Conservation (phyloP, 2,888 invertebrate genomes). For the Dryococelus australis region DNA sequence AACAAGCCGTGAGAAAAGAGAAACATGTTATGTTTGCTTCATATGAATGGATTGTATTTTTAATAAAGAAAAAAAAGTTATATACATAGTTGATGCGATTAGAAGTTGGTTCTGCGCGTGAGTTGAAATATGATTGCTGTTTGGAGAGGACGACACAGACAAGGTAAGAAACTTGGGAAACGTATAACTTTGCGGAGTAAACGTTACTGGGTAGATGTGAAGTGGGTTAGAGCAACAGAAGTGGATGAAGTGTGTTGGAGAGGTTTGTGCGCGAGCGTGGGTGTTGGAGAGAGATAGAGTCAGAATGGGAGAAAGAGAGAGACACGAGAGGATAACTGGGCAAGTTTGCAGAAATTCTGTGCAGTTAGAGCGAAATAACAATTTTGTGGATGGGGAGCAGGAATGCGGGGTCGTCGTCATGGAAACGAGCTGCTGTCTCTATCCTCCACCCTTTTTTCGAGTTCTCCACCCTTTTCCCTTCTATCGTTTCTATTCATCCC, state of each 20-base stretch:
- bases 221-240: too few relatives aligned
- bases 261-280: background rate
- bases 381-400: conserved; percentile 11
- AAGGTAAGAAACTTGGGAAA: background rate
- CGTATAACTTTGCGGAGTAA: conserved; percentile 19
- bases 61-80: too few relatives aligned
- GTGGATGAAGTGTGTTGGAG: background rate
- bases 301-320: background rate
- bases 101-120: background rate
- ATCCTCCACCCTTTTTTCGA: too few relatives aligned
- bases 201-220: background rate
- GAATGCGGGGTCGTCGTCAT: background rate
- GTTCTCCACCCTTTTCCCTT: too few relatives aligned
- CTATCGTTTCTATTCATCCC: too few relatives aligned
- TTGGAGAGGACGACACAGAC: background rate
- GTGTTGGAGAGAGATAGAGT: background rate
- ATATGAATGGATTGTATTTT: too few relatives aligned
- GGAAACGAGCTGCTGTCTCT: background rate
- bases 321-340: background rate
- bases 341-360: conserved; percentile 18
- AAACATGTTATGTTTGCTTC: too few relatives aligned
- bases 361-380: conserved; percentile 13
- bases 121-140: background rate
- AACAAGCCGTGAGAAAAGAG: too few relatives aligned
- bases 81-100: too few relatives aligned